A percentile compares a stretch with the other conserved stretches of the same genome.
These are phyloP conservation scores for Auanema freiburgensis DNA, from an alignment of 2,888 invertebrate genomes.

Conservation along the genomic window DNA sequence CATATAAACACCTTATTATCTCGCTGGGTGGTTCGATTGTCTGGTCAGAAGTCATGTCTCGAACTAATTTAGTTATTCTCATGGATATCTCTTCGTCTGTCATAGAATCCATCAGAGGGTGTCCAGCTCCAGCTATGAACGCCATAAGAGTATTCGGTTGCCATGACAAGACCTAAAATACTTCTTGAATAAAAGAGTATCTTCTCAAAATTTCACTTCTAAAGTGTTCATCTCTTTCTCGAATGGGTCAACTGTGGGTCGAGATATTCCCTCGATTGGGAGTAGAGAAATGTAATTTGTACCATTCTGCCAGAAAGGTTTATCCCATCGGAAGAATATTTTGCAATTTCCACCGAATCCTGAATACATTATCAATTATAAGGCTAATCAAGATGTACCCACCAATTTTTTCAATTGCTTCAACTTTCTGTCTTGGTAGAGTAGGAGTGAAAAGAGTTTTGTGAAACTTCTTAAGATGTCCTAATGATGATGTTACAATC, in stretches of 20 bases:
- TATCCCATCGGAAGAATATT: conserved; percentile 54
- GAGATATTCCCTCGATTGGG: conserved; percentile 40
- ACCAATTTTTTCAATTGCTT: conserved; percentile 49
- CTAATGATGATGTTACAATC: conserved; percentile 56
- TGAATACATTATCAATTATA: neutral
- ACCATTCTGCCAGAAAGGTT: conserved; percentile 51
- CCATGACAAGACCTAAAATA: conserved; percentile 45
- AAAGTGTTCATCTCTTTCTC: conserved; percentile 44
- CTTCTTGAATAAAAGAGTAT: conserved; percentile 10
- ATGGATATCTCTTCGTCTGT: conserved; percentile 42
- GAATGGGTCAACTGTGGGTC: conserved; percentile 33
- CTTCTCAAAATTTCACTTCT: conserved; percentile 23
- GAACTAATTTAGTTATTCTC: conserved; percentile 44
- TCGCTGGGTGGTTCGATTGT: conserved; percentile 31
- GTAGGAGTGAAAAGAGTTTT: conserved; percentile 43
- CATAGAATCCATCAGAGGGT: conserved; percentile 46
- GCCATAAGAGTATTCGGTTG: conserved; percentile 48
- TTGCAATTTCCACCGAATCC: conserved; percentile 55
- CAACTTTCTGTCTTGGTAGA: conserved; percentile 45
- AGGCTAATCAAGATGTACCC: neutral
- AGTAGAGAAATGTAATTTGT: conserved; percentile 48
- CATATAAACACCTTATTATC: conserved; percentile 25
- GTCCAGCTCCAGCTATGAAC: conserved; percentile 58
- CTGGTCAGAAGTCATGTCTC: conserved; percentile 42
- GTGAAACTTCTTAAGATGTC: conserved; percentile 54